Evolutionary conservation across 2,113 vertebrate genomes (phyloP).

Genomic region (Xiphophorus maculatus): DNA sequence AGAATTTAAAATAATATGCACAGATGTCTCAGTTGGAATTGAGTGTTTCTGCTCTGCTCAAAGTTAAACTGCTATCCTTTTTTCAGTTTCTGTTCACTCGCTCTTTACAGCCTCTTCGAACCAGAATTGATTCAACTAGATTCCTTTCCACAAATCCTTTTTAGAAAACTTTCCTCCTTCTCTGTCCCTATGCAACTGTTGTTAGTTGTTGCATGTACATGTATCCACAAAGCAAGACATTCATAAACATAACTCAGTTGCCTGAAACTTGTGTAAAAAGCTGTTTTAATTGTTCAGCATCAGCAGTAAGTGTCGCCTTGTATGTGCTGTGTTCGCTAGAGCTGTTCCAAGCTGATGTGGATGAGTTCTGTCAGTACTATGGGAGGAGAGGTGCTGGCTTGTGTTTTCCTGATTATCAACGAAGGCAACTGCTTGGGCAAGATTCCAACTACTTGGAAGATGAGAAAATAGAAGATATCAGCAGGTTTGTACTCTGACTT

Average conservation of each 20-base stretch:
- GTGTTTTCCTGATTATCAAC: constrained; percentile 98
- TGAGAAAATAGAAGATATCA: constrained; percentile 92
- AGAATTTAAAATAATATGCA: no score
- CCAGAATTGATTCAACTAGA: constrained; percentile 38
- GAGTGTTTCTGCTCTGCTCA: no score
- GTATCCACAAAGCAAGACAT: neutral
- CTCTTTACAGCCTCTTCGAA: constrained; percentile 48
- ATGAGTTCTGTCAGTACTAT: constrained; percentile 98
- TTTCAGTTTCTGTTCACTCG: constrained; percentile 48
- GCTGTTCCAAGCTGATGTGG: constrained; percentile 94
- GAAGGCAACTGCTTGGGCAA: constrained; percentile 90
- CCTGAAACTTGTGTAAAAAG: no score
- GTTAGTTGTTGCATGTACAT: neutral
- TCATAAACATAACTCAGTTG: neutral
- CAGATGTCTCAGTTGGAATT: no score
- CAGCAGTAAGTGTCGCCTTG: constrained; percentile 57
- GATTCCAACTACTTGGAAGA: constrained; percentile 97
- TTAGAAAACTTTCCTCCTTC: constrained; percentile 16
- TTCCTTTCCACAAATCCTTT: constrained; percentile 26
- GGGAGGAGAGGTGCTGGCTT: constrained; percentile 88
- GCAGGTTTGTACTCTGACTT: constrained; percentile 90
- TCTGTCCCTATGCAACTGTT: constrained; percentile 13
- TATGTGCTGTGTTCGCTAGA: constrained; percentile 84
- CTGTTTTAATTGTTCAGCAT: constrained; percentile 9
- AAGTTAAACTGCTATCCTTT: no score